phyloP scores from a whole-genome alignment of 2,888 invertebrate species.

The Cheilosia pagana region DNA sequence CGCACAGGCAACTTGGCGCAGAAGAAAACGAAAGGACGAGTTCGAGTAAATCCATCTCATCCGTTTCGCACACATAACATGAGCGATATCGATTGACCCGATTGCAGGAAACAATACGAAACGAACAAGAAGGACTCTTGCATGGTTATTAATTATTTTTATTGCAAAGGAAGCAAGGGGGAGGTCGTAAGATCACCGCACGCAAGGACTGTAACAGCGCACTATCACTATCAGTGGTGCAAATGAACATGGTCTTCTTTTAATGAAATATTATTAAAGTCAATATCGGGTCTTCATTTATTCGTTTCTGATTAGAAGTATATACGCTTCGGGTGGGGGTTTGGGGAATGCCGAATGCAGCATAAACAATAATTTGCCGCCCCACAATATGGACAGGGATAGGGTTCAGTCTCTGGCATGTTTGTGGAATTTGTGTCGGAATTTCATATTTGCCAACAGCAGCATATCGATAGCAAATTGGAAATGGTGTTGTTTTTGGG shows the following conservation, averaged over 20 bases:
- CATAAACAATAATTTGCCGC: constrained; percentile 67
- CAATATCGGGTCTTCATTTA: constrained; percentile 61
- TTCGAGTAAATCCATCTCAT: constrained; percentile 49
- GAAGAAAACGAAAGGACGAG: constrained; percentile 58
- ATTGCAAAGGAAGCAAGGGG: constrained; percentile 52
- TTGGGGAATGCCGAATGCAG: constrained; percentile 48
- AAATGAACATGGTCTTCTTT: constrained; percentile 42
- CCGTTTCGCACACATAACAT: constrained; percentile 22
- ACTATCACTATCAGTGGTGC: constrained; percentile 22
- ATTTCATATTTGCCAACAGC: constrained; percentile 71
- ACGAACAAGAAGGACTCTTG: constrained; percentile 42
- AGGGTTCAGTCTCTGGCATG: constrained; percentile 50
- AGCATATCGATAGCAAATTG: constrained; percentile 70
- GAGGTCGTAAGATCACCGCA: constrained; percentile 45
- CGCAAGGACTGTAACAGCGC: constrained; percentile 19
- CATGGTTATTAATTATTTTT: constrained; percentile 74
- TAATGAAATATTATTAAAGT: constrained; percentile 70
- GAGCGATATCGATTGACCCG: constrained; percentile 71
- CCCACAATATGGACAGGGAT: constrained; percentile 8
- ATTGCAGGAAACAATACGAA: constrained; percentile 57
- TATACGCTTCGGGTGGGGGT: not conserved
- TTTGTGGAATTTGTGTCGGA: constrained; percentile 67
- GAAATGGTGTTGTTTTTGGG: constrained; percentile 64
- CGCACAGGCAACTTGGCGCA: constrained; percentile 26
- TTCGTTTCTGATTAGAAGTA: constrained; percentile 59